Evolutionary conservation across 1,140 invertebrate genomes (phyloP), one percentile per base, ranked within the genome.

Genomic region (Pogonognathellus flavescens): DNA sequence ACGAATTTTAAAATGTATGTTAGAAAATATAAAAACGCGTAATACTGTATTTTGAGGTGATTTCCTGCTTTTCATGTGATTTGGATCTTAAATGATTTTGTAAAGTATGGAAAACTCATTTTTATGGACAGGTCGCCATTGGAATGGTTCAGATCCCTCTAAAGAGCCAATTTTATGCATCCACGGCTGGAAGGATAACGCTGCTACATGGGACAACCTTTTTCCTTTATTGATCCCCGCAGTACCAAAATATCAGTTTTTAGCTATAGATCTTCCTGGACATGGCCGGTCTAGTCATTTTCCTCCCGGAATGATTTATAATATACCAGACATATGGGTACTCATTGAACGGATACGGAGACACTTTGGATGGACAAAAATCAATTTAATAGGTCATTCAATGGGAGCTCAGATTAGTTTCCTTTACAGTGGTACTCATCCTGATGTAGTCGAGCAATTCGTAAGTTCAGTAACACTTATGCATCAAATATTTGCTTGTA

Each of bases 161-260:
- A 80, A 59, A 41, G 83, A 82, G 20, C 87, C 87, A 13, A 72
- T 88, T 13, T 70, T 88, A 50, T 85, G 85, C 20, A 80, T 86
- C 16, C 87, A 88, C 52, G 87, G 87, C 0, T 88, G 87, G 87
- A 88, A 88, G 60, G 87, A 88, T 53, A 88, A 88, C 55, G 80
- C 85, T 10, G 87, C 87, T 8, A 83, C 83, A 20, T 81, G 80
- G 80, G 88, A 88, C 31, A 53, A 53, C 2, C 83, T 88, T 10
- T 60, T 88, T 6, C 88, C 88, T 3, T 18, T 86, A n/a, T 18
- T 88, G 3, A 53, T 86, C 0, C 60, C 84, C 16, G 57, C 83
- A 59, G 50, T 85, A 8, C 82, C 82, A 14, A 25, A 88, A 13
- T 88, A 85, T 80, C 76, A 86, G 20, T 87, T 87, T 80, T 22